Base-by-base conservation (phyloP, 1,140 invertebrate genomes). In the Hormaphis cornu region DNA sequence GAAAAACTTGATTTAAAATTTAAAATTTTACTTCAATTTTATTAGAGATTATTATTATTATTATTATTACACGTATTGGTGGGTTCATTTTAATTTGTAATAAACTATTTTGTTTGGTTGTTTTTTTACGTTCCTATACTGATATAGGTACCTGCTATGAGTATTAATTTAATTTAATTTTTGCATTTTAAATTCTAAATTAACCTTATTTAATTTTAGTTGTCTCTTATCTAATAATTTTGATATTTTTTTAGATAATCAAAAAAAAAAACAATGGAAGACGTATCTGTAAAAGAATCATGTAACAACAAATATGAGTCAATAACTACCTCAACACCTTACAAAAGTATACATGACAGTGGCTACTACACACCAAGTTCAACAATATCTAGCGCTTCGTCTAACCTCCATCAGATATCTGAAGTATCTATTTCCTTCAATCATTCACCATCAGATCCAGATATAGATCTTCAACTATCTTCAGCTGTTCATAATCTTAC, bases 331-430 rank as follows among this genome's bases (percentile, higher is more conserved):
- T 66, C 72, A 54, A 58, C 69, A 18, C 71, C 71, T 33, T 35
- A 69, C 24, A 73, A 71, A 69, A 59, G 40, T 24, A 42, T 69
- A 44, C 30, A 69, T 20, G 72, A 73, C 56, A 71, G 69, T 52
- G 72, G 72, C 1, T 73, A 72, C 26, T n/a, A 40, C 24, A 71
- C 70, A n/a, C 35, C 50, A n/a, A 40, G 46, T 63, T 59, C 30
- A 8, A 59, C 30, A 28, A 1, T 37, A 44, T 35, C 24, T 50
- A 56, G n/a, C 18, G 18, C 16, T 30, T 33, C 40, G 14, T 58
- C 69, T 30, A 59, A 30, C 40, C 42, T 30, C 9, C 22, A 18
- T 66, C 24, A 50, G 16, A 28, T 61, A 61, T 61, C 58, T 50
- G 61, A 66, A 48, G 44, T 33, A 24, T 50, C 44, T 35, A 50